These are phyloP conservation scores for Glaucidium brasilianum DNA, from an alignment of 2,113 vertebrate species.

Conservation along the genomic window DNA sequence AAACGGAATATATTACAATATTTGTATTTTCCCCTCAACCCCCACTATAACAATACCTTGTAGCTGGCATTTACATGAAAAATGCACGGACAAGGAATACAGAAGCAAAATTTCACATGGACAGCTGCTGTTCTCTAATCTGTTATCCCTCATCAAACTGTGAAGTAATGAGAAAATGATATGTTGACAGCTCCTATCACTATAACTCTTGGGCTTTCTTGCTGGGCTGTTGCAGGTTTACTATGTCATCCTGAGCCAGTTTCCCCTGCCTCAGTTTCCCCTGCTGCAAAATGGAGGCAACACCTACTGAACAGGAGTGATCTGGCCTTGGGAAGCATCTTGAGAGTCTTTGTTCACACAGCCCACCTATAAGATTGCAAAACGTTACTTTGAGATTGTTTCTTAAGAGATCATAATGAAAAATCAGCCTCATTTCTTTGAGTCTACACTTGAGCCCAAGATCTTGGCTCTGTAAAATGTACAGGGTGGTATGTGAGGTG, in stretches of 20 bases:
- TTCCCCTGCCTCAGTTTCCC: not conserved
- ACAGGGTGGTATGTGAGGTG: not conserved
- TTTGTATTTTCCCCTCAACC: not conserved
- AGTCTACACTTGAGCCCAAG: not conserved
- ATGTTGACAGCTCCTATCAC: not conserved
- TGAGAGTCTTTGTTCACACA: not conserved
- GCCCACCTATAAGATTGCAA: not conserved
- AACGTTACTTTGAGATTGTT: not conserved
- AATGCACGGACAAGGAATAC: not conserved
- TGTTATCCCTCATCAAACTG: not conserved
- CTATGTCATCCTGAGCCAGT: not conserved
- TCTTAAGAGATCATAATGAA: not conserved
- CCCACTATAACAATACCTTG: not conserved
- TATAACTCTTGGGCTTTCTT: not conserved
- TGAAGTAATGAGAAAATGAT: conserved; percentile 28
- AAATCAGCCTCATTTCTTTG: not conserved
- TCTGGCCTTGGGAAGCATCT: not conserved
- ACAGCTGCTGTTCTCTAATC: not conserved
- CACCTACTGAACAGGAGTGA: not conserved
- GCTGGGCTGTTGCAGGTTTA: not conserved
- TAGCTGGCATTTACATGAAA: not conserved
- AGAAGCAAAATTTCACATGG: not conserved
- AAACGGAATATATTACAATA: not conserved
- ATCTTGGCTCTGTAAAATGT: not conserved
- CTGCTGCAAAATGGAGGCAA: not conserved